Percentiles rank a stretch among this genome's conserved stretches.
These are phyloP conservation scores for Cheilosia vulpina DNA, from an alignment of 2,888 invertebrate genomes.

Conservation along the genomic window DNA sequence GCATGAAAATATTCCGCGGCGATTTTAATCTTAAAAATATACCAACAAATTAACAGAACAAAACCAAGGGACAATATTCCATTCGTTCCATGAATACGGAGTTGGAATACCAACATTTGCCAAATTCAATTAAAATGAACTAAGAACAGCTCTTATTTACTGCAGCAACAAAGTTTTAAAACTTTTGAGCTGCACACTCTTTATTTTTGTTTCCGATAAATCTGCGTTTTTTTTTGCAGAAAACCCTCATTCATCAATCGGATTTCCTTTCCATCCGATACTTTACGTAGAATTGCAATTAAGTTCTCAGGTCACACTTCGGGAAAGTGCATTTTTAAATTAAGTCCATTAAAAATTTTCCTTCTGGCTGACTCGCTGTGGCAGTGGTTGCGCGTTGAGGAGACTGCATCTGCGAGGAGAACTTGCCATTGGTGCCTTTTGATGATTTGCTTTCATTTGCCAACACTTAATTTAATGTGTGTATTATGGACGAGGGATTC, in stretches of 20 bases:
- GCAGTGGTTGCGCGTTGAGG: conserved; percentile 5
- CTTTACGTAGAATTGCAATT: conserved; percentile 70
- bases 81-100: not conserved
- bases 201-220: conserved; percentile 46
- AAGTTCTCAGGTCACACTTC: conserved; percentile 74
- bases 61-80: not conserved
- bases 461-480: conserved; percentile 65
- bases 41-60: not conserved
- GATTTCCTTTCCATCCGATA: conserved; percentile 65
- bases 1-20: no score
- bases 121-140: conserved; percentile 42
- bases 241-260: conserved; percentile 62
- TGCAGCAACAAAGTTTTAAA: conserved; percentile 31
- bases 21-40: no score
- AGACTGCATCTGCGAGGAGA: conserved; percentile 19
- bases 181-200: conserved; percentile 24
- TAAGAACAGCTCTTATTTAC: conserved; percentile 32
- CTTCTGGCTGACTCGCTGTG: conserved; percentile 60
- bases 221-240: conserved; percentile 39
- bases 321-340: conserved; percentile 72
- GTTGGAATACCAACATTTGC: not conserved
- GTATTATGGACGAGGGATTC: conserved; percentile 54
- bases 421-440: conserved; percentile 49
- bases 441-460: conserved; percentile 60
- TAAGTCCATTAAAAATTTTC: conserved; percentile 75